These are phyloP conservation scores for Phylloscopus whistleri DNA, from an alignment of 2,113 vertebrate species.

Conservation along the genomic window DNA sequence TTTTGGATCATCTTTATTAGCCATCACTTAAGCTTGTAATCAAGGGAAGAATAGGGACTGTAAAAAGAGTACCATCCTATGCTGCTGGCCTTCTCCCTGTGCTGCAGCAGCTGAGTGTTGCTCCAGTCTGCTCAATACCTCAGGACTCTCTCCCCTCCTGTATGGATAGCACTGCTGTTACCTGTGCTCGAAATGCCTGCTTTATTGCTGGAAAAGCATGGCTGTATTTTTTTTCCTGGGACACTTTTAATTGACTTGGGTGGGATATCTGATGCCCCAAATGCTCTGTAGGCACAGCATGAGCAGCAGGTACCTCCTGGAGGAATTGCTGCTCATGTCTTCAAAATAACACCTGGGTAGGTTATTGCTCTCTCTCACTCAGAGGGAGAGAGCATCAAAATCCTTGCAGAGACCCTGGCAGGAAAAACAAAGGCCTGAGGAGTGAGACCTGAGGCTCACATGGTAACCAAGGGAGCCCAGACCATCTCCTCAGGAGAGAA, in stretches of 20 bases:
- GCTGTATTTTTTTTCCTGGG: background rate
- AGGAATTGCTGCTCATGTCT: background rate
- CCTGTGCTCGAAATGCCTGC: background rate
- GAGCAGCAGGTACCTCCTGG: background rate
- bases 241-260: background rate
- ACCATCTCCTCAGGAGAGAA: background rate
- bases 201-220: background rate
- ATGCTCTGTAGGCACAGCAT: accelerated
- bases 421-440: background rate
- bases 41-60: background rate
- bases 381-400: background rate
- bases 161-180: background rate
- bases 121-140: background rate
- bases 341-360: background rate
- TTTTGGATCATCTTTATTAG: constrained; percentile 50
- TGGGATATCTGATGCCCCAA: background rate
- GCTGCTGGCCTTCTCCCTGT: background rate
- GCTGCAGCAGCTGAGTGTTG: background rate
- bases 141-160: background rate
- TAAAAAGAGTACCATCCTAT: background rate
- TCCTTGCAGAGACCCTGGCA: background rate
- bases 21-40: background rate
- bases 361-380: background rate
- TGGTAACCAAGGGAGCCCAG: background rate
- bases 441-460: background rate